These are phyloP conservation scores for Julus scandinavius DNA, from an alignment of 2,888 invertebrate genomes.

Conservation along the genomic window DNA sequence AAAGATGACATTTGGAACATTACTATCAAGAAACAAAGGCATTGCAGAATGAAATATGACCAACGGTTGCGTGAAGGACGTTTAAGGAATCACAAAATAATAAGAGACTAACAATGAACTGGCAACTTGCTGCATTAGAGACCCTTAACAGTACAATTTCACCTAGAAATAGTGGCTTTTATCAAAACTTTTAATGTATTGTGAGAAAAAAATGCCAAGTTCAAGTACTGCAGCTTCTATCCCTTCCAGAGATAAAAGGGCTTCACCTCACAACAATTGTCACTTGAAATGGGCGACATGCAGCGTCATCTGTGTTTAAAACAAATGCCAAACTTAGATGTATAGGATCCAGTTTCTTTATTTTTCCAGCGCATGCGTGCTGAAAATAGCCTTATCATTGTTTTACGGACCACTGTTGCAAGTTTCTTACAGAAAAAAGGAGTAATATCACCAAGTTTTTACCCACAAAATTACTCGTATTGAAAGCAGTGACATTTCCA, in stretches of 20 bases:
- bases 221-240: too few relatives aligned
- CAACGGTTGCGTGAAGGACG: constrained; percentile 30
- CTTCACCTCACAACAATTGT: background rate
- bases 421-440: background rate
- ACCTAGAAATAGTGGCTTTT: background rate
- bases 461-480: background rate
- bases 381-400: background rate
- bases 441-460: background rate
- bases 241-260: too few relatives aligned
- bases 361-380: too few relatives aligned
- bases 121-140: background rate
- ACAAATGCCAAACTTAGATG: background rate
- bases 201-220: too few relatives aligned
- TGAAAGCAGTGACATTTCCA: constrained; percentile 1
- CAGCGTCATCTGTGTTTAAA: background rate
- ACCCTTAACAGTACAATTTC: background rate
- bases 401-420: background rate
- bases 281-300: background rate
- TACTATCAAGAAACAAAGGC: constrained; percentile 30
- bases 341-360: too few relatives aligned
- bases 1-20: constrained; percentile 29
- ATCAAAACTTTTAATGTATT: too few relatives aligned
- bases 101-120: background rate
- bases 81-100: constrained; percentile 13
- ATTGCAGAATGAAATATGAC: constrained; percentile 8